Evolutionary conservation across 2,113 vertebrate species (phyloP), one percentile per base, ranked within the genome.

Genomic region (Anhinga rufa): DNA sequence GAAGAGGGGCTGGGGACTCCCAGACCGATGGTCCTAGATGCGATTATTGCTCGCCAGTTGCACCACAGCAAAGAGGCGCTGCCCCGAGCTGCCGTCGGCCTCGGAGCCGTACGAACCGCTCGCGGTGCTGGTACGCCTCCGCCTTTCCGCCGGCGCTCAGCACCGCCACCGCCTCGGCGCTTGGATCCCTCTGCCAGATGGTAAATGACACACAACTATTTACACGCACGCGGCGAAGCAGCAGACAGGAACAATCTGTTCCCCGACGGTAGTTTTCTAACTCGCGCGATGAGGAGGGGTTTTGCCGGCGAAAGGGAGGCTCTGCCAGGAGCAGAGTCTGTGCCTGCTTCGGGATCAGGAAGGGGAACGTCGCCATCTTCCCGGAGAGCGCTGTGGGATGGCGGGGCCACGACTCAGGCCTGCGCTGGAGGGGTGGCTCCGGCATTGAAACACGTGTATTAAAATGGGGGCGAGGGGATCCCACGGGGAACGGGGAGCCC

Each of bases 31-130:
- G 25, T 54, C 34, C 62, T 34, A 14, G 19, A 12, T 15, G 25
- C 28, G 46, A 25, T 8, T 32, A 15, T 3, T 24, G 2, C 52
- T 60, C 10, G 5, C 7, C 0, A 0, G 62, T 40, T 42, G 58
- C 29, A 48, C 38, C 24, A 9, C 44, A 54, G 69, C 40, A 10
- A 18, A 4, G 17, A 16, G 44, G 40, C 10, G n/a, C 61, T 44
- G 49, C 34, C 49, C 49, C 10, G 3, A n/a, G 76, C 14, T 0
- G 2, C 52, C 11, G 10, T 10, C 48, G 46, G 61, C 29, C 55
- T 18, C 48, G 0, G 6, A 64, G 52, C 75, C 2, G 0, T 10
- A 26, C 12, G 44, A 77, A 54, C 4, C 18, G 4, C 25, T 52
- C 8, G 44, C 8, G n/a, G 51, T 46, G n/a, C 54, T 9, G 14